A percentile compares a stretch with the other conserved stretches of the same genome.
Evolutionary conservation across 2,113 vertebrate species (phyloP).

Genomic region (Neodontobutis hainanensis): DNA sequence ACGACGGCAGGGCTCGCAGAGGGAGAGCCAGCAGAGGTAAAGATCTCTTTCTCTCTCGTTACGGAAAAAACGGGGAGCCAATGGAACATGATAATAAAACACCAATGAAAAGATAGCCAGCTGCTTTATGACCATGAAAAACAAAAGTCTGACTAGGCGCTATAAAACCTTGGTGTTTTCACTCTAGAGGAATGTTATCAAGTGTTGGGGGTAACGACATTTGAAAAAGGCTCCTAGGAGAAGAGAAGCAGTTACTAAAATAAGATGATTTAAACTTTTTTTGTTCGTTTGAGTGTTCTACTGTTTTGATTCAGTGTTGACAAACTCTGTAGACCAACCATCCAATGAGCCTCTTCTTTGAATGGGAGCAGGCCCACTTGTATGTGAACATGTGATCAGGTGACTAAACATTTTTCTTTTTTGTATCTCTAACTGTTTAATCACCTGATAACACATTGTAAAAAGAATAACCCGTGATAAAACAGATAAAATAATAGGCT

Average conservation of each 20-base stretch:
- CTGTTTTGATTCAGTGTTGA: too few relatives aligned
- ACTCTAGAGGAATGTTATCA: constrained; percentile 54
- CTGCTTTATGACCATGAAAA: constrained; percentile 37
- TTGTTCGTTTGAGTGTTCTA: too few relatives aligned
- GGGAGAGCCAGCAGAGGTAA: constrained; percentile 50
- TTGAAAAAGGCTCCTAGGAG: not conserved
- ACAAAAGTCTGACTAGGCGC: constrained; percentile 18
- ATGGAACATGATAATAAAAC: constrained; percentile 50
- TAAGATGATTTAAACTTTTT: not conserved
- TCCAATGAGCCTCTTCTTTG: too few relatives aligned
- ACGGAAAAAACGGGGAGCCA: constrained; percentile 26
- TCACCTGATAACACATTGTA: too few relatives aligned
- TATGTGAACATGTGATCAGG: too few relatives aligned
- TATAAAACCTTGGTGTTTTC: constrained; percentile 35
- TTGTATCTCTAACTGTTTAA: too few relatives aligned
- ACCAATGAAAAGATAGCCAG: constrained; percentile 24
- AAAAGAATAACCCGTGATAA: too few relatives aligned
- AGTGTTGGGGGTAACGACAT: constrained; percentile 17
- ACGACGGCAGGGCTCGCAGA: constrained; percentile 36
- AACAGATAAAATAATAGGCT: too few relatives aligned
- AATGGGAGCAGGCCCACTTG: too few relatives aligned
- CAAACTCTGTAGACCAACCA: too few relatives aligned
- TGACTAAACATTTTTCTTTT: too few relatives aligned
- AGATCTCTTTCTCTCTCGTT: constrained; percentile 47
- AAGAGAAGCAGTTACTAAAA: not conserved